These are phyloP conservation scores for Periphyllus acericola DNA, from an alignment of 2,888 invertebrate species.

Conservation along the genomic window DNA sequence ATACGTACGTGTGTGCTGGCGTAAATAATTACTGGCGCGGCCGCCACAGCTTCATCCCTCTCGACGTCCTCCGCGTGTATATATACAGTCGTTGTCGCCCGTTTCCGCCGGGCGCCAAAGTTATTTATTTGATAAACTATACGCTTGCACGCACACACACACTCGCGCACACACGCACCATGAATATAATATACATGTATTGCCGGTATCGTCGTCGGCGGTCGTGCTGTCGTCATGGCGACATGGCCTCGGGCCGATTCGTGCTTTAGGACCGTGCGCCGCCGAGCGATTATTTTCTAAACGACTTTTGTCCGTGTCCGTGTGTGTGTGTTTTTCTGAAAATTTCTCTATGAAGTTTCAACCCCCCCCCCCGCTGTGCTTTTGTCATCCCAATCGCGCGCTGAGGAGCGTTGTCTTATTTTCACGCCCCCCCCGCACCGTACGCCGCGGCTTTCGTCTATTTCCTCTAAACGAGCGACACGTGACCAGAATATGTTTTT, in stretches of 20 bases:
- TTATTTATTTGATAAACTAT: conserved; percentile 52
- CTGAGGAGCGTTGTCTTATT: not conserved
- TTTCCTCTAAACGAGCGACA: conserved; percentile 55
- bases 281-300: conserved; percentile 54
- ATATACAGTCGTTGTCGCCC: conserved; percentile 24
- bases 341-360: conserved; percentile 44
- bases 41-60: conserved; percentile 5
- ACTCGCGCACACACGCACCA: no score
- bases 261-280: not conserved
- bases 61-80: not conserved
- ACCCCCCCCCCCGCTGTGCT: no score
- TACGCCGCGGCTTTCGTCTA: not conserved
- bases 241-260: conserved; percentile 27
- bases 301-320: conserved; percentile 32
- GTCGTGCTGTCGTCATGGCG: conserved; percentile 46
- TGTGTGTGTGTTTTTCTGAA: not conserved
- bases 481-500: conserved; percentile 46
- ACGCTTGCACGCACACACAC: not conserved
- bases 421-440: not conserved
- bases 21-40: conserved; percentile 44
- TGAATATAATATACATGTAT: not conserved
- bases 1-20: not conserved
- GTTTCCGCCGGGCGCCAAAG: conserved; percentile 39
- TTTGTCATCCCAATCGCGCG: no score
- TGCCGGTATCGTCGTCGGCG: not conserved